Evolutionary conservation across 2,888 invertebrate genomes (phyloP).

Genomic region (Hydropsyche betteni): DNA sequence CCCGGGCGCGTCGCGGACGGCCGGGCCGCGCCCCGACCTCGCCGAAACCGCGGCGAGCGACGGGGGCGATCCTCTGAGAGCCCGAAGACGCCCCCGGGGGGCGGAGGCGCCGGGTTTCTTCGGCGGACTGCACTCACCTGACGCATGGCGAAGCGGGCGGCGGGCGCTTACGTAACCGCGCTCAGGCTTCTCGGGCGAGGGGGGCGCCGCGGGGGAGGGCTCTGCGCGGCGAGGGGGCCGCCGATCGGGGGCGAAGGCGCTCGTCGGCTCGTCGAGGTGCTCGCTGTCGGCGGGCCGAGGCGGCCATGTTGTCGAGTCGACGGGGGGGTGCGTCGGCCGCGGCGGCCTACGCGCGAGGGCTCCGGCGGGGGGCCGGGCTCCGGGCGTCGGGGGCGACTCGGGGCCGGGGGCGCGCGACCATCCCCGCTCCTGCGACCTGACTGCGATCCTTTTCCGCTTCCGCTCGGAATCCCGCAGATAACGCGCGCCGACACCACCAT

Average conservation of each 20-base stretch:
- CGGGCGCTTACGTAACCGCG: conserved; percentile 14
- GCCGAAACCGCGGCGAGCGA: neutral
- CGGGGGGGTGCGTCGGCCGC: neutral
- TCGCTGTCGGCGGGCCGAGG: conserved; percentile 11
- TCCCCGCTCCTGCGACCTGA: neutral
- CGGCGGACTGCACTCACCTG: conserved; percentile 1
- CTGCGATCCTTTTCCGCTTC: conserved; percentile 18
- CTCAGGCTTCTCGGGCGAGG: conserved; percentile 2
- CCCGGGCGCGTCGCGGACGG: neutral
- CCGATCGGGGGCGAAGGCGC: neutral
- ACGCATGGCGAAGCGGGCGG: conserved; percentile 27
- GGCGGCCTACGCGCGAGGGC: neutral
- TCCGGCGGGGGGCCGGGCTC: neutral
- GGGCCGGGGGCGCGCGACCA: conserved; percentile 14
- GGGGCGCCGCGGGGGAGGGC: neutral
- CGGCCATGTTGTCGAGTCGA: neutral
- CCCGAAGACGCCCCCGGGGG: neutral
- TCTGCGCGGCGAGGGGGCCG: neutral
- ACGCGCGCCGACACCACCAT: neutral
- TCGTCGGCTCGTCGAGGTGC: neutral
- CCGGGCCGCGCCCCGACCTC: neutral
- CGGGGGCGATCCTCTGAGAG: too few relatives aligned
- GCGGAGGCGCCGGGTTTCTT: neutral
- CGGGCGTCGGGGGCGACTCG: conserved; percentile 6
- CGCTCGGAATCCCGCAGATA: neutral